Evolutionary conservation across 2,888 invertebrate species (phyloP), one percentile per base, ranked within the genome.

Genomic region (Melanargia galathea): DNA sequence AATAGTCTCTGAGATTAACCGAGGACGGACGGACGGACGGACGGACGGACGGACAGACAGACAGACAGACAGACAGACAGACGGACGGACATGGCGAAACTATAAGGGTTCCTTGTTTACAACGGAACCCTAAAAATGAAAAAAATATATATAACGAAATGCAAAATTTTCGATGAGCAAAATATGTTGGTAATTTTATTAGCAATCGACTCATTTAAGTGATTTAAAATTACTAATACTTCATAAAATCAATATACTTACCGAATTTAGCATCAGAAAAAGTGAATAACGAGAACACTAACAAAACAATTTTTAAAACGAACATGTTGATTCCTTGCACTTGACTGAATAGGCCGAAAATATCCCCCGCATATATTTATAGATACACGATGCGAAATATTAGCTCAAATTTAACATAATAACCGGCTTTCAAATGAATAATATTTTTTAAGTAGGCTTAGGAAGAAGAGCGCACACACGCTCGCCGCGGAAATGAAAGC

Each of bases 351-450:
- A 48, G 24, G 24, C 11, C 24, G 22, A n/a, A 24, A 48, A 24
- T 49, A 30, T 30, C 18, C 49, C 30, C 18, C 26, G 24, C 49
- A 30, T 26, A 30, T n/a, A n/a, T n/a, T n/a, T 49, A 13, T 49
- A 49, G 30, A 49, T 16, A 30, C 16, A 30, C 2, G n/a, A 7
- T 30, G 30, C 30, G 18, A 49, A 30, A n/a, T n/a, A n/a, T n/a
- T n/a, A n/a, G n/a, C 46, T 24, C 13, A 30, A 6, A 30, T 30
- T 16, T n/a, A 16, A 30, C 30, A 16, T 30, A 16, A 1, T 30
- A 49, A 49, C 49, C 49, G 49, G 49, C 49, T 30, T 26, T 10
- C 1, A 13, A 4, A 16, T 18, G 49, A 49, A 49, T 49, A 49
- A 30, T 49, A 49, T 16, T 26, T 46, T 11, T 49, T 30, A 26